Evolutionary conservation across 1,140 invertebrate species (phyloP).

Genomic region (Drosophila baimaii): DNA sequence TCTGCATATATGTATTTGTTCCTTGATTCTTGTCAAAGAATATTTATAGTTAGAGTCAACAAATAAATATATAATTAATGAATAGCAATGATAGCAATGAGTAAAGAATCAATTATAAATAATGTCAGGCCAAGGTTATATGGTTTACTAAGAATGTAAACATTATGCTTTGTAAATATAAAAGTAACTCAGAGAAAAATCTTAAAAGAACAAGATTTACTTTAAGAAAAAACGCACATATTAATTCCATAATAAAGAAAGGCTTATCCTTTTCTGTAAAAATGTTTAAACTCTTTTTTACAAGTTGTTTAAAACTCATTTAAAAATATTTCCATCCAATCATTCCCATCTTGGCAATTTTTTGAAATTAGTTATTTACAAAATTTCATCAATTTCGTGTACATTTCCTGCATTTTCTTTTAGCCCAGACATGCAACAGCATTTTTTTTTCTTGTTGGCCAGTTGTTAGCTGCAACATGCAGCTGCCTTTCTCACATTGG

Average conservation of each 20-base stretch:
- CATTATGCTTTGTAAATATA: not conserved
- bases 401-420: conserved; percentile 43
- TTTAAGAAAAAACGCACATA: too few species aligned
- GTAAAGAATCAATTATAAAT: conserved; percentile 3
- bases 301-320: not conserved
- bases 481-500: conserved; percentile 42
- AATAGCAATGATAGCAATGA: too few species aligned
- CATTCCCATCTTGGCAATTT: conserved; percentile 12
- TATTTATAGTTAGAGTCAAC: not conserved
- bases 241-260: too few species aligned
- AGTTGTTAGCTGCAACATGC: conserved; percentile 59
- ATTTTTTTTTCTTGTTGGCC: conserved; percentile 49
- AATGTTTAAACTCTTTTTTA: not conserved
- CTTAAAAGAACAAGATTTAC: not conserved
- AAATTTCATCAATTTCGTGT: conserved; percentile 21
- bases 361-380: conserved; percentile 25
- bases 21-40: conserved; percentile 4
- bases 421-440: conserved; percentile 59
- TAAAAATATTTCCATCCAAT: not conserved
- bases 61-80: conserved; percentile 3
- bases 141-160: not conserved
- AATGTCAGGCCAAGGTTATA: not conserved
- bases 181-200: not conserved
- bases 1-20: conserved; percentile 9
- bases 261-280: not conserved